phyloP scores from a whole-genome alignment of 2,888 invertebrate genomes.

The Xestia xanthographa region DNA sequence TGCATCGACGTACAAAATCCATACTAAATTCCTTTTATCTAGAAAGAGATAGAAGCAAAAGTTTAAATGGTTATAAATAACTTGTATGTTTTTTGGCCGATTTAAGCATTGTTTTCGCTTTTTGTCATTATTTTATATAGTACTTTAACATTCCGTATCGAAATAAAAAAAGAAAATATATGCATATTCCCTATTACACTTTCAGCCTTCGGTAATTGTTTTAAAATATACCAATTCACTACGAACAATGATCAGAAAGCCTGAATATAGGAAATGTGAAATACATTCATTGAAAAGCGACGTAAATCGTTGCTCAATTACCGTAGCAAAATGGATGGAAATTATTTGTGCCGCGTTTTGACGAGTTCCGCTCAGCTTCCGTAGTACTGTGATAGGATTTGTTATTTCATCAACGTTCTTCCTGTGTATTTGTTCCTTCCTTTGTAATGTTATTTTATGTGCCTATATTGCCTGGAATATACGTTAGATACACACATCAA shows the following conservation, averaged over 20 bases:
- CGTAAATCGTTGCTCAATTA: constrained; percentile 50
- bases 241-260: constrained; percentile 5
- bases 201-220: not conserved
- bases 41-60: too few species aligned
- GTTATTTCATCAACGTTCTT: constrained; percentile 36
- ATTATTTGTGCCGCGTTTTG: constrained; percentile 55
- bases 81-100: too few species aligned
- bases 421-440: too few species aligned
- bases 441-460: not conserved
- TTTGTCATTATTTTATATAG: too few species aligned
- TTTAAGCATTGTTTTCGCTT: too few species aligned
- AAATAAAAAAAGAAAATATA: too few species aligned
- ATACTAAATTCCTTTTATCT: too few species aligned
- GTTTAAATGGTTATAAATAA: too few species aligned
- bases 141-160: too few species aligned
- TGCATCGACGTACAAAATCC: too few species aligned
- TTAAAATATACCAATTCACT: constrained; percentile 2
- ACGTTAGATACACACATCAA: too few species aligned
- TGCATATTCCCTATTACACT: too few species aligned
- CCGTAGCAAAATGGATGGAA: constrained; percentile 47
- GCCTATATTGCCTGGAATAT: not conserved
- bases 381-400: constrained; percentile 49
- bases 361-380: constrained; percentile 32
- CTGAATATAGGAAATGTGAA: constrained; percentile 25
- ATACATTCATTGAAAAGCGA: constrained; percentile 24